A percentile compares a stretch with the other conserved stretches of the same genome.
Evolutionary conservation across 1,140 invertebrate species (phyloP).

Genomic region (Apis cerana): DNA sequence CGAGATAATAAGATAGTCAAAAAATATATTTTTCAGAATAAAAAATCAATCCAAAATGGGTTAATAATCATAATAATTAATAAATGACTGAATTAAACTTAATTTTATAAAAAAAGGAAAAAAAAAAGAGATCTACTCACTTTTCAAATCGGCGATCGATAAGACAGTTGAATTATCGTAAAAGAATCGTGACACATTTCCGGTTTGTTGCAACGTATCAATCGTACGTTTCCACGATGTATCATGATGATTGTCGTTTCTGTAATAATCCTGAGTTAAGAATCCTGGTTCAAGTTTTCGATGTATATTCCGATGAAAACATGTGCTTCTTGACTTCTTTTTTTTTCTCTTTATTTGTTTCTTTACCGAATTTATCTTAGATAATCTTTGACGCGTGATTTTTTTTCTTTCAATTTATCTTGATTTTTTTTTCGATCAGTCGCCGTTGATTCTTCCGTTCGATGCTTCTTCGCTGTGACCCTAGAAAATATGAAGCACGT

Average conservation of each 20-base stretch:
- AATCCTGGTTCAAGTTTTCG: slow-evolving; percentile 7
- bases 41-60: no score
- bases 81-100: background rate
- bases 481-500: slow-evolving; percentile 1
- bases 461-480: background rate
- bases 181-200: background rate
- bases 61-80: no score
- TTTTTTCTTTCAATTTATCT: background rate
- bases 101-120: background rate
- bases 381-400: background rate
- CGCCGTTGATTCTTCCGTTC: background rate
- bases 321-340: background rate
- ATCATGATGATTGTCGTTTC: slow-evolving; percentile 27
- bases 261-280: background rate
- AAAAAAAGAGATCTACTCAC: slow-evolving; percentile 15
- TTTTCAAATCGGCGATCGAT: slow-evolving; percentile 58
- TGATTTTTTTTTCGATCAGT: background rate
- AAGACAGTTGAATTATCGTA: slow-evolving; percentile 20
- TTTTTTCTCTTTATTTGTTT: no score
- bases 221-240: background rate
- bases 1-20: no score
- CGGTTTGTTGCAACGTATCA: background rate
- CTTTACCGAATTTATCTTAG: background rate
- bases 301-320: background rate
- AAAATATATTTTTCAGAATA: no score